Conservation (phyloP, 2,888 invertebrate genomes). For the Pollenia amentaria region DNA sequence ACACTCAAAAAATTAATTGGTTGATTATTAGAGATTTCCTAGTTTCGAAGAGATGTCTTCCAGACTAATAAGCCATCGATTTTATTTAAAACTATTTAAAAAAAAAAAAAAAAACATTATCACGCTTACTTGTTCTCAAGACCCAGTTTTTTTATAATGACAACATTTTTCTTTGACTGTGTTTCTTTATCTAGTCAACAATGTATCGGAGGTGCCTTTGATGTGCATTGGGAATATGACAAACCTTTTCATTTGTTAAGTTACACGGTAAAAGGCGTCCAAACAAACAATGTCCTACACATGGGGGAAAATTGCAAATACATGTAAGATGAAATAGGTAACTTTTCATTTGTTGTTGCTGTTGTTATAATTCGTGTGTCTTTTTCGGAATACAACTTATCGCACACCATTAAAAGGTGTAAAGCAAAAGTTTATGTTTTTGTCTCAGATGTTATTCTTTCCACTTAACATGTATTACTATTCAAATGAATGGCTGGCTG, state of each 20-base stretch:
- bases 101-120: neutral
- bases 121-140: neutral
- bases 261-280: constrained; percentile 56
- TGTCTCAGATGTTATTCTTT: constrained; percentile 45
- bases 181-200: neutral
- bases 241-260: constrained; percentile 63
- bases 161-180: constrained; percentile 24
- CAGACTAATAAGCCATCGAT: too few relatives aligned
- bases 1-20: constrained; percentile 2
- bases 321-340: constrained; percentile 42
- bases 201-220: constrained; percentile 16
- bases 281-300: constrained; percentile 41
- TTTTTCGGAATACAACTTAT: constrained; percentile 22
- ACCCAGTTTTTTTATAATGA: neutral
- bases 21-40: too few relatives aligned
- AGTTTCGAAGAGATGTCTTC: too few relatives aligned
- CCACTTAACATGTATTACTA: constrained; percentile 24
- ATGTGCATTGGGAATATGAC: constrained; percentile 64
- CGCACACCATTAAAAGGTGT: constrained; percentile 44
- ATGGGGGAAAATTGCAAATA: constrained; percentile 55
- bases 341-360: constrained; percentile 32
- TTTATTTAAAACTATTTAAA: neutral
- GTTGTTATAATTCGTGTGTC: neutral
- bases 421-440: constrained; percentile 19
- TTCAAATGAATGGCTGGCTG: constrained; percentile 6